Conservation (phyloP, 2,888 invertebrate species). For the Tridacna crocea region DNA sequence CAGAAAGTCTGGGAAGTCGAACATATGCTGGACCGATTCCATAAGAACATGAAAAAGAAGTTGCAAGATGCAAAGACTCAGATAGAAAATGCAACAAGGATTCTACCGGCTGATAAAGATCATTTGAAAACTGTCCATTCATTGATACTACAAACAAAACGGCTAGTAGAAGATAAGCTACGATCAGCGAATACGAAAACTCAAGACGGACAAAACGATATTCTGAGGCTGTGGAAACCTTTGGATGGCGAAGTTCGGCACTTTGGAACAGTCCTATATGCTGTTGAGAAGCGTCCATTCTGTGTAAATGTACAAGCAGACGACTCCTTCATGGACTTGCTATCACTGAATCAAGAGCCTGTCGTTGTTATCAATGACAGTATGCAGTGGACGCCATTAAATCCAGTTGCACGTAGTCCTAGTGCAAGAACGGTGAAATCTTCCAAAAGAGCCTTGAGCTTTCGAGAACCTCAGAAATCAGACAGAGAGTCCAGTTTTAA, state of each 20-base stretch:
- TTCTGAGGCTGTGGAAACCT: slow-evolving; percentile 58
- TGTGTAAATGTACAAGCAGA: slow-evolving; percentile 54
- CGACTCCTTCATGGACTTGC: slow-evolving; percentile 51
- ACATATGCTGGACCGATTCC: slow-evolving; percentile 54
- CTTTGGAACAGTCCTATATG: slow-evolving; percentile 52
- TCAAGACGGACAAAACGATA: slow-evolving; percentile 58
- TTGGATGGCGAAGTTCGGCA: slow-evolving; percentile 57
- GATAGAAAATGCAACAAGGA: slow-evolving; percentile 57
- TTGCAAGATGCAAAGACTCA: slow-evolving; percentile 54
- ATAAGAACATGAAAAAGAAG: slow-evolving; percentile 59
- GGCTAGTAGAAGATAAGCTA: slow-evolving; percentile 55
- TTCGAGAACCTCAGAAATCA: slow-evolving; percentile 14
- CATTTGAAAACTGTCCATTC: slow-evolving; percentile 52
- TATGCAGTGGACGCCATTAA: slow-evolving; percentile 57
- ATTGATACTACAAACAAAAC: slow-evolving; percentile 56
- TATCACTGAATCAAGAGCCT: slow-evolving; percentile 50
- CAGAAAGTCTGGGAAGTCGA: slow-evolving; percentile 63
- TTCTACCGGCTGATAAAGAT: slow-evolving; percentile 47
- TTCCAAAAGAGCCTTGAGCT: slow-evolving; percentile 13
- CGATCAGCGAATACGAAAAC: slow-evolving; percentile 53
- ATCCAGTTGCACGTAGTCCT: slow-evolving; percentile 30
- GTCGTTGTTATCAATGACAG: slow-evolving; percentile 56
- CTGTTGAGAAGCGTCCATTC: slow-evolving; percentile 59
- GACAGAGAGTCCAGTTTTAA: slow-evolving; percentile 22
- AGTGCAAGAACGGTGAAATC: slow-evolving; percentile 15